Base-by-base conservation (phyloP, 2,888 invertebrate species). In the Andrena fulva region DNA sequence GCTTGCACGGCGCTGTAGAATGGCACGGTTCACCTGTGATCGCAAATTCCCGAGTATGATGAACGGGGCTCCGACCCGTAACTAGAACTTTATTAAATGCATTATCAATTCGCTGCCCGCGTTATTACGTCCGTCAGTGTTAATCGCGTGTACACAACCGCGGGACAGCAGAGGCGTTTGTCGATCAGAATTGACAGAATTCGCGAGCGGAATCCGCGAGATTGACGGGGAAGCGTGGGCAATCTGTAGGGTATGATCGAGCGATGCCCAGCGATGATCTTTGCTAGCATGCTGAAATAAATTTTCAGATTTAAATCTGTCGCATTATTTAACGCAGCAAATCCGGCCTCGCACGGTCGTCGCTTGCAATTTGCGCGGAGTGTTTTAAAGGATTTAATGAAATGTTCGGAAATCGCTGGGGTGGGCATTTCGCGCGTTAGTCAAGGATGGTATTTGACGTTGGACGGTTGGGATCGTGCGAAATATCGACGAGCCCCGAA, bases 41-140 rank as follows among this genome's bases (percentile, higher is more conserved):
- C 16, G 16, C 8, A 20, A 29, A 60, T 16, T 60, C 31, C 31
- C 2, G 60, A 16, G 29, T 4, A 60, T 29, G 60, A 60, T 60
- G 27, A 70, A 42, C 48, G 27, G 29, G 60, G 60, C 20, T 2
- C 56, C 24, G 60, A 67, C 27, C 66, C 8, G 59, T 12, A 68
- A 29, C 16, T 48, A 59, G 48, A 70, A 70, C 68, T 35, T 56
- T 68, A 68, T 56, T 59, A 42, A 70, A 70, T 48, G 16, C 27
- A 60, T 70, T 48, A 70, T 60, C 59, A 42, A n/a, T 29, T 10
- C 24, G 29, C 48, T 10, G 50, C 0, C n/a, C 27, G 12, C 10
- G 20, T 48, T 70, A 48, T 48, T 59, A 20, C 59, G 42, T 62
- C n/a, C 60, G 48, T 70, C 60, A 24, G 12, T 10, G 50, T 60